Evolutionary conservation across 2,797 vertebrate genomes (phyloP), one percentile per base, ranked within the genome.

Genomic region (Denticeps clupeoides): DNA sequence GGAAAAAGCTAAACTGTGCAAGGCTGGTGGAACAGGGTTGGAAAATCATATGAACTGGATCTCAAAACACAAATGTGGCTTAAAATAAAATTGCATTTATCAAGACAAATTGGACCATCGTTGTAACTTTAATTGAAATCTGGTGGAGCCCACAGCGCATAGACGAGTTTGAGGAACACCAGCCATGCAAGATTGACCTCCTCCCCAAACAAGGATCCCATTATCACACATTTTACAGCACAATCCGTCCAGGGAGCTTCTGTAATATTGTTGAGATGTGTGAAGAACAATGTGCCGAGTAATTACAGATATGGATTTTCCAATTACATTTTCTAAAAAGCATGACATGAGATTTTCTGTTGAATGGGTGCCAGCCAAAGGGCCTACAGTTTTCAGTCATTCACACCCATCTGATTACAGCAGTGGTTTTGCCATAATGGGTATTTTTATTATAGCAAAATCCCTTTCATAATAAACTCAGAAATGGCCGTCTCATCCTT

Each of bases 261-360:
- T 44, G 35, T 23, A 52, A 38, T 44, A 12, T 16, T 33, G 9
- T 38, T 33, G 47, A 42, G 11, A 47, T 18, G 23, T 24, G 45
- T 13, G 45, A 52, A 38, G 49, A 52, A 57, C 40, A 29, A 51
- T 57, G 53, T 32, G 45, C 35, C 42, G 23, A 51, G 31, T 52
- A 44, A 53, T 48, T 49, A 37, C 29, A 52, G 56, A 58, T 53
- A 48, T 32, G 45, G 45, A 49, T 49, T 48, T 48, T 43, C 52
- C 26, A 52, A 53, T 52, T 48, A 58, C 35, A 22, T 16, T 38
- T 32, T 24, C 23, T 3, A 37, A 48, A 47, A 33, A 43, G 19
- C 38, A 58, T 40, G 40, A 37, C 49, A 43, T 24, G 16, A 19
- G 45, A 58, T 53, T 53, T 38, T 41, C 28, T 42, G 2, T 12